Conservation (phyloP, 1,140 invertebrate genomes). For the Geopemphigus sp. region DNA sequence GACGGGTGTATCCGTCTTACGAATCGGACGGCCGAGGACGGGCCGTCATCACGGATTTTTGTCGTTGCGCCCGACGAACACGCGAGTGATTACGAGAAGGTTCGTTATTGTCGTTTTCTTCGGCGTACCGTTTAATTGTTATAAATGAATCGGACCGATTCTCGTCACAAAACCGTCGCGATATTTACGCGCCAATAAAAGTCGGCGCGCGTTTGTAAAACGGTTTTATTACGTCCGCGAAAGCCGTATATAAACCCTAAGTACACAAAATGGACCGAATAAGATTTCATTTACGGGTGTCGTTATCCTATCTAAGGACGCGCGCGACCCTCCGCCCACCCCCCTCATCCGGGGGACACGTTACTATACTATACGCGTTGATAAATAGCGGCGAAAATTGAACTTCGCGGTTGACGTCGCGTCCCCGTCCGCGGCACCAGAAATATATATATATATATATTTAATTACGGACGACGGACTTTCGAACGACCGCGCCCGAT, state of each 20-base stretch:
- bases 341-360: too few species aligned
- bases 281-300: constrained; percentile 20
- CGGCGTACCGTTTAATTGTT: too few species aligned
- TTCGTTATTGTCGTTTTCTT: too few species aligned
- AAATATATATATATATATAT: not conserved
- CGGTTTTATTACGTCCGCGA: not conserved
- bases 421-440: not conserved
- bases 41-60: too few species aligned
- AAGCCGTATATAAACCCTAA: constrained; percentile 9
- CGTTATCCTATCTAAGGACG: not conserved
- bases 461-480: constrained; percentile 7
- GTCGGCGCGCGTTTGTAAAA: not conserved
- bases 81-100: too few species aligned
- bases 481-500: not conserved
- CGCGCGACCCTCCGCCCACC: not conserved
- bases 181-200: constrained; percentile 3
- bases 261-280: constrained; percentile 13
- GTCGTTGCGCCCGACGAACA: too few species aligned
- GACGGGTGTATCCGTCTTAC: too few species aligned
- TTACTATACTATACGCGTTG: too few species aligned
- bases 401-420: constrained; percentile 12
- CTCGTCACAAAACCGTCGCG: not conserved
- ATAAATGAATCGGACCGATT: not conserved
- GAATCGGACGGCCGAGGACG: too few species aligned
- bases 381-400: not conserved